These are phyloP conservation scores for Bombus sylvicola DNA, from an alignment of 1,140 invertebrate genomes.

Conservation along the genomic window DNA sequence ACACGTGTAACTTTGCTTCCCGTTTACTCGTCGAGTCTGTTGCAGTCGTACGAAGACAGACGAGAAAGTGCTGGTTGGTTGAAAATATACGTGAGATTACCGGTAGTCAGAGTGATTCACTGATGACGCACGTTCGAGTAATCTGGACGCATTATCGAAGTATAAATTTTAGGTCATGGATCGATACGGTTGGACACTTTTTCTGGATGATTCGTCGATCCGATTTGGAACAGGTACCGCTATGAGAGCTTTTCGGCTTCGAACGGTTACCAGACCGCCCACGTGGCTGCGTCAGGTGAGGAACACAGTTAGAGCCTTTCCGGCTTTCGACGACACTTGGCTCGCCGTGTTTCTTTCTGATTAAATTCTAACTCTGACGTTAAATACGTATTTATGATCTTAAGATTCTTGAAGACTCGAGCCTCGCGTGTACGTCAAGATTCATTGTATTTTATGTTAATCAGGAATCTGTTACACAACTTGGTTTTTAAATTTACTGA, in stretches of 20 bases:
- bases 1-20: background rate
- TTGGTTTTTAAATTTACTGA: too few species aligned
- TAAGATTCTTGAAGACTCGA: background rate
- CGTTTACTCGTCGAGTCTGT: background rate
- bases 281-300: conserved; percentile 48
- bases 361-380: background rate
- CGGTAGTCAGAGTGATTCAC: conserved; percentile 35
- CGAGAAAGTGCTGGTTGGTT: background rate
- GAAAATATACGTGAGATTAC: background rate
- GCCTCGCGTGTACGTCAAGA: too few species aligned
- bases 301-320: conserved; percentile 34
- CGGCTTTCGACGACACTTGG: conserved; percentile 8
- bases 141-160: conserved; percentile 1
- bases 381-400: background rate
- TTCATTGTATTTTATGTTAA: too few species aligned
- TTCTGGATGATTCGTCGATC: conserved; percentile 17
- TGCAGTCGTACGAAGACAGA: background rate
- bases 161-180: conserved; percentile 17
- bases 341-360: background rate
- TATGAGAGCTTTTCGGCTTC: conserved; percentile 47
- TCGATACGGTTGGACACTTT: conserved; percentile 6
- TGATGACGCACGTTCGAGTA: conserved; percentile 17
- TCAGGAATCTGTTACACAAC: too few species aligned
- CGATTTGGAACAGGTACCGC: conserved; percentile 36
- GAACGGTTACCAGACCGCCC: conserved; percentile 54